phyloP scores from a whole-genome alignment of 2,113 vertebrate species.

The Tinamus guttatus region DNA sequence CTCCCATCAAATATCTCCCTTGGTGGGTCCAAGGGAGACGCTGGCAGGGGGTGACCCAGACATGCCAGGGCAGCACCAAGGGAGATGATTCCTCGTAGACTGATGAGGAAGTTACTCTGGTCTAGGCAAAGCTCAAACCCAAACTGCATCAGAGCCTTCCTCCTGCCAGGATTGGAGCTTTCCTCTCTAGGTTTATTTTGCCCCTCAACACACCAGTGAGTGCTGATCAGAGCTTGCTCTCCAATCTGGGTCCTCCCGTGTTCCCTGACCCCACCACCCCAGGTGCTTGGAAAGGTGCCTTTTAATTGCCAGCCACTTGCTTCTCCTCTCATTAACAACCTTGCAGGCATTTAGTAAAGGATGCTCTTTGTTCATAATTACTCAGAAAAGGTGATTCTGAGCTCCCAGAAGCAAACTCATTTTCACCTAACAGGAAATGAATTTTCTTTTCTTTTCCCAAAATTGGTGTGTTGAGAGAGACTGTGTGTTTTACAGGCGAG shows the following conservation, averaged over 20 bases:
- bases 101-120: too few relatives aligned
- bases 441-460: neutral
- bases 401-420: slow-evolving; percentile 36
- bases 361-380: slow-evolving; percentile 67
- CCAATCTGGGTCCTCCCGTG: neutral
- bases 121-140: too few relatives aligned
- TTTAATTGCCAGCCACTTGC: slow-evolving; percentile 29
- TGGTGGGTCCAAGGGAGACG: too few relatives aligned
- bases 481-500: neutral
- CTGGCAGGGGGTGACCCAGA: too few relatives aligned
- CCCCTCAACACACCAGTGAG: accelerated
- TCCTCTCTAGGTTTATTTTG: accelerated
- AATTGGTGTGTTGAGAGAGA: neutral
- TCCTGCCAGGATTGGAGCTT: neutral
- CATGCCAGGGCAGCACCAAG: too few relatives aligned
- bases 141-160: too few relatives aligned
- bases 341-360: slow-evolving; percentile 40
- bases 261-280: neutral
- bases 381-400: slow-evolving; percentile 52
- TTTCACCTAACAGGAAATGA: slow-evolving; percentile 24
- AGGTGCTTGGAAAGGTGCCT: neutral
- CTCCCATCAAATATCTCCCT: too few relatives aligned
- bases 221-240: accelerated
- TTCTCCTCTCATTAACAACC: slow-evolving; percentile 69
- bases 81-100: too few relatives aligned